These are phyloP conservation scores for Menura novaehollandiae DNA, from an alignment of 2,113 vertebrate genomes.

Conservation along the genomic window DNA sequence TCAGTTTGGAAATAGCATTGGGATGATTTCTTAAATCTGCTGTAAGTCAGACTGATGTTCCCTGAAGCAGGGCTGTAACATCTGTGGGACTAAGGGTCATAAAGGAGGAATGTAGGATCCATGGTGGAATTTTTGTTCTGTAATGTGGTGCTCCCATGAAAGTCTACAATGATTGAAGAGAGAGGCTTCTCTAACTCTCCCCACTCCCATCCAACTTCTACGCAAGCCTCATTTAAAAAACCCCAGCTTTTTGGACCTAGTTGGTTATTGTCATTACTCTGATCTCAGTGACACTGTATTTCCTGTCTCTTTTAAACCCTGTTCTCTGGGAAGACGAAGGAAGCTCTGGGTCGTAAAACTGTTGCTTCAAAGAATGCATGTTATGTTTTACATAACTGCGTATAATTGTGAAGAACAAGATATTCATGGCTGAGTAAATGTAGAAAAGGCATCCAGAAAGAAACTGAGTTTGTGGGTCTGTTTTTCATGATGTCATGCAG, in stretches of 20 bases:
- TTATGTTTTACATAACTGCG: not conserved
- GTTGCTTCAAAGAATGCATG: not conserved
- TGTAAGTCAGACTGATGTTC: not conserved
- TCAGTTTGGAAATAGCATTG: not conserved
- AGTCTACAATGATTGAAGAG: not conserved
- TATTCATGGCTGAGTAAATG: not conserved
- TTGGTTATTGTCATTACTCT: not conserved
- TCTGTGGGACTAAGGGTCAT: not conserved
- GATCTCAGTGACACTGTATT: not conserved
- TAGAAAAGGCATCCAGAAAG: not conserved
- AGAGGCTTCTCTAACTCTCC: not conserved
- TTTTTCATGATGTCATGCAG: not conserved
- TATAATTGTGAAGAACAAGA: not conserved
- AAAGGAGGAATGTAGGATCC: not conserved
- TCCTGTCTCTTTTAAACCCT: not conserved
- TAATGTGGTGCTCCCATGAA: not conserved
- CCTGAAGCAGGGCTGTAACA: not conserved
- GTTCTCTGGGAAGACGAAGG: not conserved
- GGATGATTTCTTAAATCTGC: not conserved
- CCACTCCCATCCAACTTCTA: rapidly evolving
- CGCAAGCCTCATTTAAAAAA: not conserved
- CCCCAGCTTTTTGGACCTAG: not conserved
- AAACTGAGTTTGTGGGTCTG: not conserved
- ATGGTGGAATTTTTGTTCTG: not conserved
- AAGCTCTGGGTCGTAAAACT: not conserved